Percentiles rank a stretch among this genome's conserved stretches.
Evolutionary conservation across 2,797 vertebrate genomes (phyloP).

Genomic region (Sebastes vulpes): DNA sequence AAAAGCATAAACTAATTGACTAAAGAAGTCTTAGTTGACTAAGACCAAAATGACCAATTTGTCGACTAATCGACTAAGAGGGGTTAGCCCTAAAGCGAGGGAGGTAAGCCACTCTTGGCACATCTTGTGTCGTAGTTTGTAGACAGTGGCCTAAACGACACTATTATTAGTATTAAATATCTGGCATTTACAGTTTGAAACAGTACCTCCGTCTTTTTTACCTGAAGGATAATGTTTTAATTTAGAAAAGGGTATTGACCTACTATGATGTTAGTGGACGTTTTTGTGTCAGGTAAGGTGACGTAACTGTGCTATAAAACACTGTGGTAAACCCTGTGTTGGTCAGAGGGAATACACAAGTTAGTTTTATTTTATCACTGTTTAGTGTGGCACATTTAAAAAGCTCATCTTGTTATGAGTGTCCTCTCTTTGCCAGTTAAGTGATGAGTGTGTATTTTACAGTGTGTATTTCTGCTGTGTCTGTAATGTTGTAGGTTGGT

Average conservation of each 20-base stretch:
- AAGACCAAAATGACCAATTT: too few relatives aligned
- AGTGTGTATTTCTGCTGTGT: not conserved
- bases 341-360: not conserved
- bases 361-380: not conserved
- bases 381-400: not conserved
- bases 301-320: not conserved
- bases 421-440: not conserved
- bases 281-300: not conserved
- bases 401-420: not conserved
- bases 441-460: not conserved
- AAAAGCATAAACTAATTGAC: too few relatives aligned
- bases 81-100: too few relatives aligned
- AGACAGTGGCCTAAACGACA: not conserved
- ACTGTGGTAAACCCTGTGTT: not conserved
- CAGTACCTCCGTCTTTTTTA: not conserved
- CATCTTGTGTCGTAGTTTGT: not conserved
- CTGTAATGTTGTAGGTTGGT: constrained; percentile 59
- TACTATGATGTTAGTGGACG: not conserved
- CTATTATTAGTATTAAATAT: not conserved
- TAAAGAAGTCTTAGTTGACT: too few relatives aligned
- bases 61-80: too few relatives aligned
- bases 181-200: not conserved
- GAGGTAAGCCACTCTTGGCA: too few relatives aligned
- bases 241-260: not conserved
- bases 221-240: not conserved